Evolutionary conservation across 2,888 invertebrate species (phyloP).

Genomic region (Polydrusus tereticollis): DNA sequence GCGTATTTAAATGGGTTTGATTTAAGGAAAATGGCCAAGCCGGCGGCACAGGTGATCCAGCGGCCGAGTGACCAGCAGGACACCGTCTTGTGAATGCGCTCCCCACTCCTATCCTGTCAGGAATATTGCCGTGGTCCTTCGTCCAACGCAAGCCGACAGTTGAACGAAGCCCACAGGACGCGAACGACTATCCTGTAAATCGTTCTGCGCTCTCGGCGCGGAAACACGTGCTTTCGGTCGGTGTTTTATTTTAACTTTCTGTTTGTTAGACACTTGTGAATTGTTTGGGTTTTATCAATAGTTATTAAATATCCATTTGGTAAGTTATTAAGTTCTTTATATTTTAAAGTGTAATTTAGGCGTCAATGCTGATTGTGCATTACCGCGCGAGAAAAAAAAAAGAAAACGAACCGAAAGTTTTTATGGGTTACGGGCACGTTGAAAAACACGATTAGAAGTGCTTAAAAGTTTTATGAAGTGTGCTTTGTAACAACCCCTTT

Average conservation of each 20-base stretch:
- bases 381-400: conserved; percentile 30
- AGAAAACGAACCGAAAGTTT: conserved; percentile 36
- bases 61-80: conserved; percentile 48
- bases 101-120: conserved; percentile 41
- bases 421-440: conserved; percentile 14
- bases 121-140: conserved; percentile 44
- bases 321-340: conserved; percentile 20
- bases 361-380: conserved; percentile 42
- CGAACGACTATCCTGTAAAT: conserved; percentile 40
- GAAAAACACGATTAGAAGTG: conserved; percentile 25
- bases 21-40: conserved; percentile 30
- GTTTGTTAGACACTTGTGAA: conserved; percentile 9
- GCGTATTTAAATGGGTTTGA: conserved; percentile 16
- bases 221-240: conserved; percentile 45
- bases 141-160: conserved; percentile 48
- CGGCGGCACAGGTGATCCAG: conserved; percentile 40
- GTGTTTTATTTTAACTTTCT: conserved; percentile 19
- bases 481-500: conserved; percentile 20
- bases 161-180: conserved; percentile 47
- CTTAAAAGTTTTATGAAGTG: conserved; percentile 40
- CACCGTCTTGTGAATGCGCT: conserved; percentile 47
- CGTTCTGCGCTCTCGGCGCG: conserved; percentile 40
- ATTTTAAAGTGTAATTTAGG: not conserved
- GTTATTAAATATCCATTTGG: conserved; percentile 8
- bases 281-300: not conserved